These are phyloP conservation scores for Aegotheles bennettii DNA, from an alignment of 2,113 vertebrate species.

Conservation along the genomic window DNA sequence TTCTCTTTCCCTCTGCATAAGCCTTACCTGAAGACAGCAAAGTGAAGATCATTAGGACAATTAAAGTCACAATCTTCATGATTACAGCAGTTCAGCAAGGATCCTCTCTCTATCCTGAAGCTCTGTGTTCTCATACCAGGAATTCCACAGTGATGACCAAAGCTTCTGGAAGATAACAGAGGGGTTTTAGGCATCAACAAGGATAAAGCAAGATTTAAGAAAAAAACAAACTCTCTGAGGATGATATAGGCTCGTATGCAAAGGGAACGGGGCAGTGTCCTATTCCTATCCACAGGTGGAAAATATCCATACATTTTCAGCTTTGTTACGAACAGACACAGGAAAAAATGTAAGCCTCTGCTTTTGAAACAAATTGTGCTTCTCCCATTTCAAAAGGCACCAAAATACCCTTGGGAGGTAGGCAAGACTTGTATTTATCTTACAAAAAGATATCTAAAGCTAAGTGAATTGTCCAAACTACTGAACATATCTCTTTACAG, in stretches of 20 bases:
- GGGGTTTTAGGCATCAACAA: background rate
- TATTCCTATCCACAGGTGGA: background rate
- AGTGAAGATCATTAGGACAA: background rate
- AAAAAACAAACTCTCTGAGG: background rate
- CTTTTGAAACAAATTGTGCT: background rate
- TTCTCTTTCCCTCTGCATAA: background rate
- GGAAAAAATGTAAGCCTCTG: background rate
- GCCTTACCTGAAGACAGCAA: conserved; percentile 58
- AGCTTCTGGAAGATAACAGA: conserved; percentile 5
- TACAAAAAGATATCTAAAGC: background rate
- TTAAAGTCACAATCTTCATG: conserved; percentile 36
- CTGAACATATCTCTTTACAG: background rate
- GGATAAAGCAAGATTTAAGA: background rate
- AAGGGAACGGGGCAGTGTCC: background rate
- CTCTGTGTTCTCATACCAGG: conserved; percentile 42
- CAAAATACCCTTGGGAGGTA: background rate
- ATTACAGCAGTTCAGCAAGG: background rate
- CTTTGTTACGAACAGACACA: background rate
- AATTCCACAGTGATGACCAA: conserved; percentile 58
- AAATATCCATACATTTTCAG: background rate
- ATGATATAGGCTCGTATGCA: background rate
- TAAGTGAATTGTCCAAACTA: background rate
- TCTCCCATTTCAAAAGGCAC: background rate
- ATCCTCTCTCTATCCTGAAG: background rate
- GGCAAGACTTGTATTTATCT: background rate